These are phyloP conservation scores for Pectinophora gossypiella DNA, from an alignment of 1,140 invertebrate genomes.

Conservation along the genomic window DNA sequence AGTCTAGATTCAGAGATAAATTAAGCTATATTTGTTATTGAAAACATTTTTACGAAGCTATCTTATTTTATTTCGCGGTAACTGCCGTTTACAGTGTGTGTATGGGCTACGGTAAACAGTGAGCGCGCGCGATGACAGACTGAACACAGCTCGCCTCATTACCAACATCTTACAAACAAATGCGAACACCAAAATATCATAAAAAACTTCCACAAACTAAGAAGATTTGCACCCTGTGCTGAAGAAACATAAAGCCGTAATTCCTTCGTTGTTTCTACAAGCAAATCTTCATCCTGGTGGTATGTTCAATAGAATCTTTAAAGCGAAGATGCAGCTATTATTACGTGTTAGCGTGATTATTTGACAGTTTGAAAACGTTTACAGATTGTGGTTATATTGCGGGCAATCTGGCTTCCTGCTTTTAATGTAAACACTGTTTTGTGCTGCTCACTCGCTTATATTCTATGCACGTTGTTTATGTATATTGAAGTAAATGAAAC, in stretches of 20 bases:
- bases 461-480: too few relatives aligned
- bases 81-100: not conserved
- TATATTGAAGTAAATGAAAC: too few relatives aligned
- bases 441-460: slow-evolving; percentile 13
- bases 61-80: not conserved
- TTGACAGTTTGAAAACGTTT: slow-evolving; percentile 75
- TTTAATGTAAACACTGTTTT: slow-evolving; percentile 69
- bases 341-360: slow-evolving; percentile 70
- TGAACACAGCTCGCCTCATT: slow-evolving; percentile 58
- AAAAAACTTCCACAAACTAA: too few relatives aligned
- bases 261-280: too few relatives aligned
- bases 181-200: slow-evolving; percentile 53
- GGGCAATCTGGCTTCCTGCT: slow-evolving; percentile 70
- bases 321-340: slow-evolving; percentile 65
- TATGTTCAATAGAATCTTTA: slow-evolving; percentile 59
- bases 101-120: slow-evolving; percentile 36
- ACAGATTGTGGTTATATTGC: slow-evolving; percentile 68
- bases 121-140: slow-evolving; percentile 52
- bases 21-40: not conserved
- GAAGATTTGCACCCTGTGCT: too few relatives aligned
- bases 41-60: not conserved
- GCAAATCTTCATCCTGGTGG: too few relatives aligned
- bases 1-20: too few relatives aligned
- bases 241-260: too few relatives aligned
- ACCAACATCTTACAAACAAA: slow-evolving; percentile 45